Conservation (phyloP, 2,797 vertebrate species). For the Eospalax fontanierii region DNA sequence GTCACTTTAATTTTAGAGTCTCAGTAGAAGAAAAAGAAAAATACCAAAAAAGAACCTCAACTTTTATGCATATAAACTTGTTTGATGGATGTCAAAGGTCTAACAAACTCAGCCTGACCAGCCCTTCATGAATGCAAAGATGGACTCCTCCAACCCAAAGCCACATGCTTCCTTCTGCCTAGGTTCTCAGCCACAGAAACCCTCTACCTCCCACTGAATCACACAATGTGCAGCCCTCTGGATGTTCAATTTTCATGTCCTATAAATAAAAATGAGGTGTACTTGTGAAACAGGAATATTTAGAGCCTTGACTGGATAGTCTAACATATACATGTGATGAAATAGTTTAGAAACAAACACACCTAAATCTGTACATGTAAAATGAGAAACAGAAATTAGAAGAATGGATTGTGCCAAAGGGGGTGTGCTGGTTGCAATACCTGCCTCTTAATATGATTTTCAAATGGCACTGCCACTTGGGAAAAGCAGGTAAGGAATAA, state of each 20-base stretch:
- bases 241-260: neutral
- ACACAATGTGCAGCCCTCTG: too few relatives aligned
- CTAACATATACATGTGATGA: neutral
- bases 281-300: neutral
- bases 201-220: neutral
- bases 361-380: neutral
- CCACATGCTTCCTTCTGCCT: neutral
- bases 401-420: neutral
- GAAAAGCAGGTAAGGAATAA: neutral
- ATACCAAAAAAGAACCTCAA: neutral
- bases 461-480: neutral
- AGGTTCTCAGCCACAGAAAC: neutral
- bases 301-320: too few relatives aligned
- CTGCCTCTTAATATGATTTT: neutral
- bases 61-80: neutral
- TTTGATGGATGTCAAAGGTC: neutral
- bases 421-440: neutral
- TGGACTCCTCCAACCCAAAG: neutral
- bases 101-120: neutral
- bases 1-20: too few relatives aligned
- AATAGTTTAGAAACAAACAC: rapidly evolving
- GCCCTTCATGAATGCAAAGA: too few relatives aligned
- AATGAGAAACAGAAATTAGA: neutral
- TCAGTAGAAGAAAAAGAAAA: neutral
- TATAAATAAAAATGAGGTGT: neutral